phyloP scores from a whole-genome alignment of 92 coral and sea anemone species.

The Blastomussa wellsi region DNA sequence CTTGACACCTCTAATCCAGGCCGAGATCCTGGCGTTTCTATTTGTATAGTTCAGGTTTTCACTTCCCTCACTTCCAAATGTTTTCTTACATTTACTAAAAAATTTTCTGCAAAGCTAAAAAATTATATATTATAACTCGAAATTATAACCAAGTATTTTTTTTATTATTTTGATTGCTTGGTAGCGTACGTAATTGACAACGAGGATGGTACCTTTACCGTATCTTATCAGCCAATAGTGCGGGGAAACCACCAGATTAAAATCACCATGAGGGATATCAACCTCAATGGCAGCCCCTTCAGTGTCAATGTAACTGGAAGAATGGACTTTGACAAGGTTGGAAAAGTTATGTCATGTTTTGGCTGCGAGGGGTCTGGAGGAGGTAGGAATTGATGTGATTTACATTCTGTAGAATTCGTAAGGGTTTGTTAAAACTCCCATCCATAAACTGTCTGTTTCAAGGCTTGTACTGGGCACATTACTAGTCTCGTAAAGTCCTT shows the following conservation, averaged over 20 bases:
- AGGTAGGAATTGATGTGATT: conserved; percentile 21
- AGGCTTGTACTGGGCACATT: too few relatives aligned
- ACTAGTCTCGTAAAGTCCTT: too few relatives aligned
- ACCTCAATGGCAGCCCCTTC: conserved; percentile 93
- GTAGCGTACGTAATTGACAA: conserved; percentile 87
- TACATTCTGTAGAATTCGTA: neutral
- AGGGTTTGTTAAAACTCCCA: neutral
- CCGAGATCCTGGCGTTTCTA: too few relatives aligned
- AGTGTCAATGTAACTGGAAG: conserved; percentile 88
- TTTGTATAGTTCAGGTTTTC: too few relatives aligned
- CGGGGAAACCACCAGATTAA: conserved; percentile 79
- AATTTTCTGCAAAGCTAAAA: too few relatives aligned
- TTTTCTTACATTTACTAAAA: neutral
- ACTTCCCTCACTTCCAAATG: neutral
- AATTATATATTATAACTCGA: neutral
- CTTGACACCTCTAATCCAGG: neutral
- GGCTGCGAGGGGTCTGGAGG: conserved; percentile 94
- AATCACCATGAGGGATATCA: conserved; percentile 76
- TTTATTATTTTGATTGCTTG: neutral
- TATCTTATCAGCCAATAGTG: conserved; percentile 80
- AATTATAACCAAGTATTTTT: neutral
- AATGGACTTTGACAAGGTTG: conserved; percentile 85
- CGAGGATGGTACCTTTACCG: conserved; percentile 86
- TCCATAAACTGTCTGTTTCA: too few relatives aligned
- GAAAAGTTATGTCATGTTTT: conserved; percentile 74